Conservation (phyloP, 2,797 vertebrate species). For the Centroberyx gerrardi region DNA sequence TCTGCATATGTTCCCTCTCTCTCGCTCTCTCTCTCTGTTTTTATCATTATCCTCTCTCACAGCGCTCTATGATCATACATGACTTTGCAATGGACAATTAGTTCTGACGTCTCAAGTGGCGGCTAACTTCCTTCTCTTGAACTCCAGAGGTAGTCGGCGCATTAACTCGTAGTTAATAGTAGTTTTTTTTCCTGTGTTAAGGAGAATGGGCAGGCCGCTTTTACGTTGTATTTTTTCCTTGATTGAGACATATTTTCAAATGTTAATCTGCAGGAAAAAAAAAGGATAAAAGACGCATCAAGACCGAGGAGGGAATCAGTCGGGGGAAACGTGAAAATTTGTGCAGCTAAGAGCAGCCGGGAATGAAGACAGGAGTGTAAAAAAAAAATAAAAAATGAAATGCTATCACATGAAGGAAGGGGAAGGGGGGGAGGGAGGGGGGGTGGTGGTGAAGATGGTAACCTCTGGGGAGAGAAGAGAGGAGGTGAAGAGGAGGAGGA, state of each 20-base stretch:
- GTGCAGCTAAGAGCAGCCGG: neutral
- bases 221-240: neutral
- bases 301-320: neutral
- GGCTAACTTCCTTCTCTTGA: slow-evolving; percentile 65
- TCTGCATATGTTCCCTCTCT: slow-evolving; percentile 48
- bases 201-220: neutral
- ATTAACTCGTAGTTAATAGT: slow-evolving; percentile 41
- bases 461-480: slow-evolving; percentile 69
- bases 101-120: slow-evolving; percentile 66
- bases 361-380: neutral
- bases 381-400: neutral
- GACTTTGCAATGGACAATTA: slow-evolving; percentile 68
- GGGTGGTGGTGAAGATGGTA: slow-evolving; percentile 51
- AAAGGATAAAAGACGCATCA: neutral
- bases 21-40: slow-evolving; percentile 35
- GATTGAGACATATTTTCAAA: neutral
- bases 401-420: slow-evolving; percentile 14
- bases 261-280: neutral
- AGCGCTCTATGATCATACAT: slow-evolving; percentile 61
- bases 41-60: slow-evolving; percentile 59
- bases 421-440: slow-evolving; percentile 20
- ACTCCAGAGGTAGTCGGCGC: slow-evolving; percentile 61
- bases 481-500: slow-evolving; percentile 50
- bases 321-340: neutral
- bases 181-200: neutral